Percentiles rank a stretch among this genome's conserved stretches.
phyloP scores from a whole-genome alignment of 2,888 invertebrate species.

The Polia nebulosa region DNA sequence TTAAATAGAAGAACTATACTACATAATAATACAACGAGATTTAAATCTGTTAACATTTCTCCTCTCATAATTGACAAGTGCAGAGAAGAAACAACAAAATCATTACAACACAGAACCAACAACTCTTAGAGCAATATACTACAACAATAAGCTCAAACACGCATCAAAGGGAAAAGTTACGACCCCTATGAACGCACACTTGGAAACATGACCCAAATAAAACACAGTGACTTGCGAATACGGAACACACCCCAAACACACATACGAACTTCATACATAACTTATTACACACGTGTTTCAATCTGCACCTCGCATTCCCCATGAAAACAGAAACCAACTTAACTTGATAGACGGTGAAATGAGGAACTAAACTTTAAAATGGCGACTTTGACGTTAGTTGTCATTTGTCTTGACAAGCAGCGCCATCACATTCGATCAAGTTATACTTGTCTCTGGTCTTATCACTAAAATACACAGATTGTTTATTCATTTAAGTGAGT shows the following conservation, averaged over 20 bases:
- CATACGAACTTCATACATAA: constrained; percentile 31
- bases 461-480: constrained; percentile 46
- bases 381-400: constrained; percentile 14
- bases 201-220: constrained; percentile 56
- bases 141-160: constrained; percentile 40
- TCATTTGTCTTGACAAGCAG: constrained; percentile 10
- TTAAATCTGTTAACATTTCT: neutral
- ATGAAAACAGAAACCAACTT: constrained; percentile 9
- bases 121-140: constrained; percentile 32
- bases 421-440: constrained; percentile 1
- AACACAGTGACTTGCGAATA: constrained; percentile 50
- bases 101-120: constrained; percentile 25
- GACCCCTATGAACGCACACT: constrained; percentile 43
- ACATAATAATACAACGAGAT: too few species aligned
- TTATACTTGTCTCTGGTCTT: constrained; percentile 21
- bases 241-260: constrained; percentile 31
- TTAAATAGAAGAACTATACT: too few species aligned
- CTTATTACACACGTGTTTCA: constrained; percentile 30
- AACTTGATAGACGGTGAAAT: constrained; percentile 15
- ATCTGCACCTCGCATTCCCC: constrained; percentile 34
- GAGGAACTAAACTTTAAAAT: neutral
- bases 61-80: neutral
- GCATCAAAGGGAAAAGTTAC: constrained; percentile 46
- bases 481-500: constrained; percentile 48
- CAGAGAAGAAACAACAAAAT: constrained; percentile 5